Conservation (phyloP, 2,888 invertebrate species). For the Mystacides longicornis region DNA sequence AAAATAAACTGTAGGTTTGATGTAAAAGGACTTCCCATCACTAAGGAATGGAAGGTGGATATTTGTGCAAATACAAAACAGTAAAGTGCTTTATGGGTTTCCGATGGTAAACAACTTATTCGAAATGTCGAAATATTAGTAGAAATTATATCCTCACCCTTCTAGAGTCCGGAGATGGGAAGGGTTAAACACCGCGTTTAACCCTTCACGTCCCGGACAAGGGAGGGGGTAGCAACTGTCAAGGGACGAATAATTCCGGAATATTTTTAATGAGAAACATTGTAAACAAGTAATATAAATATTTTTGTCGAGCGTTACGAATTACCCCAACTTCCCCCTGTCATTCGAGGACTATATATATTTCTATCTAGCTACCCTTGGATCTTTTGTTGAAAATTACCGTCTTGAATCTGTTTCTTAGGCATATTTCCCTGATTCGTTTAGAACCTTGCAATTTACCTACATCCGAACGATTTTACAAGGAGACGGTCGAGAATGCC, state of each 20-base stretch:
- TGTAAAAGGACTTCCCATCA: too few species aligned
- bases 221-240: constrained; percentile 20
- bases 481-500: too few species aligned
- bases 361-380: too few species aligned
- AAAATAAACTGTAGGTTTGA: too few species aligned
- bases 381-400: too few species aligned
- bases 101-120: constrained; percentile 14
- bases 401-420: too few species aligned
- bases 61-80: neutral
- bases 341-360: too few species aligned
- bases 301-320: constrained; percentile 20
- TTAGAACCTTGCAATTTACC: too few species aligned
- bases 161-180: constrained; percentile 8
- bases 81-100: constrained; percentile 9
- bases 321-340: constrained; percentile 2
- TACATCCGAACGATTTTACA: too few species aligned
- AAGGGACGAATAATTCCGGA: constrained; percentile 25
- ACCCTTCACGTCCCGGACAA: constrained; percentile 15
- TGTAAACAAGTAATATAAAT: constrained; percentile 27
- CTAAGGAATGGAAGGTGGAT: neutral
- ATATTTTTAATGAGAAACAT: constrained; percentile 27
- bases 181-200: constrained; percentile 23
- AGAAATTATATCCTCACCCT: constrained; percentile 8
- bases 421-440: too few species aligned
- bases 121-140: constrained; percentile 18